A percentile compares a stretch with the other conserved stretches of the same genome.
These are phyloP conservation scores for Lithobates pipiens DNA, from an alignment of 2,797 vertebrate genomes.

Conservation along the genomic window DNA sequence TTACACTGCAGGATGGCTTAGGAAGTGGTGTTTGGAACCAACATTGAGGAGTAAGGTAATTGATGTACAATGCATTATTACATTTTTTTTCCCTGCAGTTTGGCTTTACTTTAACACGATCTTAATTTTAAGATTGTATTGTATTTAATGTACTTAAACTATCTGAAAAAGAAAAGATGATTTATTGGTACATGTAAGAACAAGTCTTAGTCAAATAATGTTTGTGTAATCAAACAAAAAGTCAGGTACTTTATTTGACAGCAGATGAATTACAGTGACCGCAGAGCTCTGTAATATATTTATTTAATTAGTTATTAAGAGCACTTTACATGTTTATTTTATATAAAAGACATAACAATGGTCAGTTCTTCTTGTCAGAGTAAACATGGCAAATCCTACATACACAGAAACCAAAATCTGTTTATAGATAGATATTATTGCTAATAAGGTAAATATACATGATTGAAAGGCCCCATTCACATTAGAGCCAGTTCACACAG, in stretches of 20 bases:
- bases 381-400: not conserved
- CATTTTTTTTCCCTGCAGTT: no score
- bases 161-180: conserved; percentile 24
- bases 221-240: conserved; percentile 12
- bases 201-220: conserved; percentile 40
- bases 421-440: not conserved
- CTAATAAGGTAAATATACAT: no score
- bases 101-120: not conserved
- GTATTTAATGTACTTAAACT: conserved; percentile 16
- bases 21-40: no score
- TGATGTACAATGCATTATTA: no score
- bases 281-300: not conserved
- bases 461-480: no score
- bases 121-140: conserved; percentile 4
- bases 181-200: conserved; percentile 53
- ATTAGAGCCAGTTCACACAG: no score
- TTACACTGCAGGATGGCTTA: no score
- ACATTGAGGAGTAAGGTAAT: no score
- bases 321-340: conserved; percentile 16
- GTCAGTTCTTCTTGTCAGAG: not conserved
- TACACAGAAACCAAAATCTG: not conserved
- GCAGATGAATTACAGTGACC: conserved; percentile 1
- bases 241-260: conserved; percentile 18
- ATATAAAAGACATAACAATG: not conserved
- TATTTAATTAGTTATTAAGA: not conserved